Evolutionary conservation across 2,113 vertebrate genomes (phyloP), one percentile per base, ranked within the genome.

Genomic region (Protomyctophum bolini): DNA sequence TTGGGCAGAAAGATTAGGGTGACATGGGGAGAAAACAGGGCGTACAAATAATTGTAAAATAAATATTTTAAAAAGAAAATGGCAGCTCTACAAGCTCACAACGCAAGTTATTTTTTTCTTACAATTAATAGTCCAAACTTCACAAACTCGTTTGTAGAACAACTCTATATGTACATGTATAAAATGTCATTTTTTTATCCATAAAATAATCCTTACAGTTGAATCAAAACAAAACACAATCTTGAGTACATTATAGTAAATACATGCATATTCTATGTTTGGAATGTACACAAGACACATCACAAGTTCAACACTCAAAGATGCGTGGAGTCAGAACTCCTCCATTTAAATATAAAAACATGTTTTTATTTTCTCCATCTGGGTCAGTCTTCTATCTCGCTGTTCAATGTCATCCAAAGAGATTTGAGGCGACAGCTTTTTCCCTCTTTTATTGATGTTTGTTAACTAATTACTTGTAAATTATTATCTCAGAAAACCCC

Each of bases 391-490:
- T 83, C 79, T 58, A 65, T 56, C 62, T n/a, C 33, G 33, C 52
- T 14, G 33, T 29, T 76, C 67, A 69, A 10, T 85, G 85, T 89
- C 79, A 59, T 75, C 68, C 75, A 70, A 63, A 77, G 63, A 79
- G 50, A 54, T 10, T 46, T 59, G 79, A 58, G 65, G 79, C 64
- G 83, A 87, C 85, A 88, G 79, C 67, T 86, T 85, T 81, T 73
- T 57, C 45, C 33, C 65, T 90, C 10, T 82, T 63, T 84, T 85
- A 91, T 90, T 91, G 79, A 86, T 86, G 81, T 66, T 73, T 82
- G 75, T 86, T 81, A 82, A 84, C 86, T 83, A 89, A 88, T 90
- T 89, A 88, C 83, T 83, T 82, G 81, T 86, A 73, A 83, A 88
- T 83, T 84, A 79, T 79, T 73, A 86, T 77, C 68, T 81, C 57